Evolutionary conservation across 1,140 invertebrate genomes (phyloP), one percentile per base, ranked within the genome.

Genomic region (Nasonia vitripennis): DNA sequence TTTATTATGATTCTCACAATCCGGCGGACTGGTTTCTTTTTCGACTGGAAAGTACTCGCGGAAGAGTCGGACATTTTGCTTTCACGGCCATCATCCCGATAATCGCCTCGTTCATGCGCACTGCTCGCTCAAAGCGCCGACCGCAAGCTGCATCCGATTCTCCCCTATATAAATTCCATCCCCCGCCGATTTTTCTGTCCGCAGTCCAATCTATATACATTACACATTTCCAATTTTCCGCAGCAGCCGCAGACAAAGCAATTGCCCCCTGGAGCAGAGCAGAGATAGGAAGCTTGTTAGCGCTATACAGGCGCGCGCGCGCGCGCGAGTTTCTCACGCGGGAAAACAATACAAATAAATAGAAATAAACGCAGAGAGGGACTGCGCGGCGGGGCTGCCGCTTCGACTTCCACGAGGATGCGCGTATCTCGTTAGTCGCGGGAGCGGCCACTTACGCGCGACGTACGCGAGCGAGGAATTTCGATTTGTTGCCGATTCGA

Each of bases 281-380:
- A 27, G 27, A 27, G 27, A 27, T 1, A 27, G 27, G 27, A 5
- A 55, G 67, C 75, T 78, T 67, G 81, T 82, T 83, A 75, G 55
- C 81, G 31, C 55, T 62, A 62, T 62, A 62, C 7, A 48, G 31
- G 34, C 27, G 27, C 27, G 27, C 20, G 55, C 14, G 34, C 27
- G 27, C 27, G 27, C 20, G 55, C 14, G 4, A 11, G 12, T 71
- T 78, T 78, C 83, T 78, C 83, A 78, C 75, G 75, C 75, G 75
- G 62, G 62, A 41, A 62, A 67, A 83, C 81, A 83, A 83, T 83
- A 68, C 75, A 78, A 78, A 78, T 78, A 78, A 83, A 83, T 83
- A 68, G 48, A 78, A 78, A 78, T 78, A 78, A 78, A 78, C 71
- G 74, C 14, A 23, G 75, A 55, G 75, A 27, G 20, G 6, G 41